Evolutionary conservation across 2,113 vertebrate species (phyloP).

Genomic region (Conger conger): DNA sequence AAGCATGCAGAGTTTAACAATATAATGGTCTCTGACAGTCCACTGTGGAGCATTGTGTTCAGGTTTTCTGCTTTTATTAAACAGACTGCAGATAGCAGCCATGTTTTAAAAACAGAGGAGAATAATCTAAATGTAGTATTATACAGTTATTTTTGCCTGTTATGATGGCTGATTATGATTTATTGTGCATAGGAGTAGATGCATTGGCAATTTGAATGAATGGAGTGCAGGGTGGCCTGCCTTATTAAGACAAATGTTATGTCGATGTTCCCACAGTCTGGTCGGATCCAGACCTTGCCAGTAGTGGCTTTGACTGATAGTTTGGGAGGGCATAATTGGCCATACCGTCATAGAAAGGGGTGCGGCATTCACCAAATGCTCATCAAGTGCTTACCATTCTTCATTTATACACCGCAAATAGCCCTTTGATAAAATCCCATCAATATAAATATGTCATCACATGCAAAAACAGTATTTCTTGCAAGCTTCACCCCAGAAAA

Average conservation of each 20-base stretch:
- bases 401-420: background rate
- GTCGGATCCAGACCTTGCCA: background rate
- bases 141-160: background rate
- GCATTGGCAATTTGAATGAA: background rate
- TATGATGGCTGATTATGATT: background rate
- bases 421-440: background rate
- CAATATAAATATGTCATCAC: background rate
- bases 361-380: background rate
- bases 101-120: background rate
- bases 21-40: conserved; percentile 1
- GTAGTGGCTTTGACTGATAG: background rate
- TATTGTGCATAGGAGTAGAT: background rate
- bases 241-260: background rate
- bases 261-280: background rate
- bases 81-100: background rate
- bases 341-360: background rate
- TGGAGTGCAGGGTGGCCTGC: background rate
- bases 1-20: background rate
- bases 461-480: background rate
- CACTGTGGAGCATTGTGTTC: background rate
- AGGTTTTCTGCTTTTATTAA: background rate
- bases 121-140: background rate
- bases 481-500: background rate
- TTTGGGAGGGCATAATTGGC: background rate
- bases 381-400: background rate